A percentile compares a stretch with the other conserved stretches of the same genome.
These are phyloP conservation scores for Phalacrocorax pelagicus DNA, from an alignment of 2,113 vertebrate species.

Conservation along the genomic window DNA sequence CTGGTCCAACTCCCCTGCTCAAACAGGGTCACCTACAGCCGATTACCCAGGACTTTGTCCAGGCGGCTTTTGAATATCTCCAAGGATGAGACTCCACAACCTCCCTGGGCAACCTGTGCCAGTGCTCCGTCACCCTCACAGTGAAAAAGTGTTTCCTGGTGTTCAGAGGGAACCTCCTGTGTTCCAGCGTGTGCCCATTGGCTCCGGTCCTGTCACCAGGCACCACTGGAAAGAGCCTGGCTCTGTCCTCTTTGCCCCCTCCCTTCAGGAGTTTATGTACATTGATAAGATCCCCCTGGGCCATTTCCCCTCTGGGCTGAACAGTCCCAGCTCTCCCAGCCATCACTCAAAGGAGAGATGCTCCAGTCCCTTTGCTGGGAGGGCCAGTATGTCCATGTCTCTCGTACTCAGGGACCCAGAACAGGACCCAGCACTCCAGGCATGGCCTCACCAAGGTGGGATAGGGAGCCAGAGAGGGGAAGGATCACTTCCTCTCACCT, in stretches of 20 bases:
- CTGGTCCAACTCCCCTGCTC: background rate
- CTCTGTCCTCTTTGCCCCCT: background rate
- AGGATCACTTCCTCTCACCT: background rate
- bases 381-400: background rate
- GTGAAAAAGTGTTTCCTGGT: background rate
- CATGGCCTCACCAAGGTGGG: background rate
- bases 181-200: background rate
- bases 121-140: background rate
- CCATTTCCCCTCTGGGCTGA: background rate
- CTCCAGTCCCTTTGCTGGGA: background rate
- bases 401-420: background rate
- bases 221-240: background rate
- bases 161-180: background rate
- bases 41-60: background rate
- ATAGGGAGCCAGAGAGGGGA: background rate
- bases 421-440: background rate
- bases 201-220: background rate
- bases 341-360: background rate
- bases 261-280: background rate
- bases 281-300: background rate
- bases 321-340: background rate
- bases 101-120: background rate
- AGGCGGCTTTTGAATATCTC: background rate
- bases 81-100: background rate
- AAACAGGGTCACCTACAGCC: background rate